Evolutionary conservation across 2,113 vertebrate species (phyloP).

Genomic region (Hemiscyllium ocellatum): DNA sequence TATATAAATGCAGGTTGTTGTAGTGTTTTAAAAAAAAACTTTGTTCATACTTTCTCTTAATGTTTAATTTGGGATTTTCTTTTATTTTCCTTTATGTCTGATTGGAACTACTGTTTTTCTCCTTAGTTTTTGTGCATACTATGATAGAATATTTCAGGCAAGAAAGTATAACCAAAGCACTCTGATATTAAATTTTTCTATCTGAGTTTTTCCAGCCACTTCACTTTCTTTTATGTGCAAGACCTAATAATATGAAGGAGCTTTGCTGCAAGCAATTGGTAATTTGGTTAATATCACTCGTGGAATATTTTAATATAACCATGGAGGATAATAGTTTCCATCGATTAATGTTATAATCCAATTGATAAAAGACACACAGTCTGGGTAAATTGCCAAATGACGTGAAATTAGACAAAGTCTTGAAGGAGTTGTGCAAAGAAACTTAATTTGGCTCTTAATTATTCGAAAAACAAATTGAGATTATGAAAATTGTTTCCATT

Average conservation of each 20-base stretch:
- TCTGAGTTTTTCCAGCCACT: no score
- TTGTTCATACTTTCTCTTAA: not conserved
- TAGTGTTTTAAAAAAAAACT: not conserved
- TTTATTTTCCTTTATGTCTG: not conserved
- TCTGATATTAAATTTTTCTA: not conserved
- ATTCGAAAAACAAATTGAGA: no score
- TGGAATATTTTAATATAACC: not conserved
- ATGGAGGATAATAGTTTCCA: not conserved
- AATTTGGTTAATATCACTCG: not conserved
- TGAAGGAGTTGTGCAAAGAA: not conserved
- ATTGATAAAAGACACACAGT: not conserved
- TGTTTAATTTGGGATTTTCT: not conserved
- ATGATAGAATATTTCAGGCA: not conserved
- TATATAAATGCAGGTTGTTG: not conserved
- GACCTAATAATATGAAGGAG: not conserved
- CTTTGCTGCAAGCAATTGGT: not conserved
- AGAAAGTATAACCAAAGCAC: not conserved
- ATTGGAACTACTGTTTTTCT: not conserved
- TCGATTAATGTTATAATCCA: not conserved
- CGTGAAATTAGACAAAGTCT: not conserved
- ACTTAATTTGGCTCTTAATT: not conserved
- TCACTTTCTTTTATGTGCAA: no score
- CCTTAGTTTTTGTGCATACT: not conserved
- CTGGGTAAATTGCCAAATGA: not conserved
- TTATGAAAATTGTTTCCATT: not conserved